Evolutionary conservation across 92 coral and sea anemone genomes (phyloP).

Genomic region (Bergia sp.): DNA sequence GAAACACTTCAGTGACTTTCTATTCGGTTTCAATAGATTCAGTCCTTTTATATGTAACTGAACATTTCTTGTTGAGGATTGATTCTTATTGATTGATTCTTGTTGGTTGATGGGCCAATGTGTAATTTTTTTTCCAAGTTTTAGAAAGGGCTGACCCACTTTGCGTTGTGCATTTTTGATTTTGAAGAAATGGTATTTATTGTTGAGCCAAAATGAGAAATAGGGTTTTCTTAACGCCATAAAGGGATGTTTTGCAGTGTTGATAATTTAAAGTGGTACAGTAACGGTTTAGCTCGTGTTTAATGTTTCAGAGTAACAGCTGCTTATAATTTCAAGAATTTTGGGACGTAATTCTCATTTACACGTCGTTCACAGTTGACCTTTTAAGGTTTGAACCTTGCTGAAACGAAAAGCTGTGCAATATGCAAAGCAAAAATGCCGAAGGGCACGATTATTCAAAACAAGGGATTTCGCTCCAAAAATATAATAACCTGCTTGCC

Average conservation of each 20-base stretch:
- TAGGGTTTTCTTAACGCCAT: background rate
- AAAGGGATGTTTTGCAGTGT: background rate
- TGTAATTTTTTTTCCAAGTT: background rate
- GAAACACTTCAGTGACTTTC: too few relatives aligned
- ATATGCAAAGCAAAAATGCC: background rate
- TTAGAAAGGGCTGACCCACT: background rate
- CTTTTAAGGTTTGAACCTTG: background rate
- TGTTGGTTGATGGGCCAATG: background rate
- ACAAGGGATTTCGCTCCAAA: background rate
- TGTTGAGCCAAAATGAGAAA: background rate
- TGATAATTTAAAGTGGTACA: background rate
- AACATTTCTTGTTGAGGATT: too few relatives aligned
- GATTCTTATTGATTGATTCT: too few relatives aligned
- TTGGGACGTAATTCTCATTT: background rate
- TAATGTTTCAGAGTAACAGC: background rate
- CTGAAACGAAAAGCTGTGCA: background rate
- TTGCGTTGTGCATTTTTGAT: background rate
- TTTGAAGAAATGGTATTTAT: too few relatives aligned
- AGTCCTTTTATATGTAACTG: too few relatives aligned
- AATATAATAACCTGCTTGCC: background rate
- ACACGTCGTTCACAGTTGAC: background rate
- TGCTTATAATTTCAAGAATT: background rate
- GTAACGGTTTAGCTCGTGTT: background rate
- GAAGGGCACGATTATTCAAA: background rate
- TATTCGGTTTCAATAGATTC: background rate